Conservation (phyloP, 2,888 invertebrate species). For the Dryobota labecula region DNA sequence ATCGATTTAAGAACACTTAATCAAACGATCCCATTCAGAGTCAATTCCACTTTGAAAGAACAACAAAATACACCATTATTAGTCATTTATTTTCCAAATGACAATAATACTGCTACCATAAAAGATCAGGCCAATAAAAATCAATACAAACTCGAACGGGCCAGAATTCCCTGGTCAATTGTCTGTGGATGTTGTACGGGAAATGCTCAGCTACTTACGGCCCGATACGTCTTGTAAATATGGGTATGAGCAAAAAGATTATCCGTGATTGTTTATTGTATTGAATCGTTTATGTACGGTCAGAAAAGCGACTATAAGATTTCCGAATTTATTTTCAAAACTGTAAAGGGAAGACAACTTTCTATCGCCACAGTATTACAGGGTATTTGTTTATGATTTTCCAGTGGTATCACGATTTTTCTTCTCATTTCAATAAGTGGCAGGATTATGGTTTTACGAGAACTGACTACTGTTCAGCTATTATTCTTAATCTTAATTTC, state of each 20-base stretch:
- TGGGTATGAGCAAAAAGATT: slow-evolving; percentile 80
- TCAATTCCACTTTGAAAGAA: slow-evolving; percentile 56
- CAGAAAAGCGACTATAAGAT: slow-evolving; percentile 3
- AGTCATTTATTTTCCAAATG: slow-evolving; percentile 67
- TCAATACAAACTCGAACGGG: slow-evolving; percentile 60
- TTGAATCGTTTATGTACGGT: slow-evolving; percentile 86
- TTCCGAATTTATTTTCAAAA: too few species aligned
- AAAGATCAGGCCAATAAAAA: slow-evolving; percentile 61
- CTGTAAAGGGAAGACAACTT: not conserved
- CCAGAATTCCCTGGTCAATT: slow-evolving; percentile 60
- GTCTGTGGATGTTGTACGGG: slow-evolving; percentile 47
- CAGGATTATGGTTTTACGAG: not conserved
- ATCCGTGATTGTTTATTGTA: slow-evolving; percentile 86
- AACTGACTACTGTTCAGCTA: not conserved
- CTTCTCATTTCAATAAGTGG: not conserved
- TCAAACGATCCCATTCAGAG: slow-evolving; percentile 53
- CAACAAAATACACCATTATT: slow-evolving; percentile 57
- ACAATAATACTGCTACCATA: slow-evolving; percentile 67
- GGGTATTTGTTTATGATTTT: not conserved
- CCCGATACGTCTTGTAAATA: slow-evolving; percentile 77
- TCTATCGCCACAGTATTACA: not conserved
- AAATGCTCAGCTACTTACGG: slow-evolving; percentile 75
- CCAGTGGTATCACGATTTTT: not conserved
- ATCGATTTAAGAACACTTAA: slow-evolving; percentile 40
- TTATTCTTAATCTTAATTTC: not conserved